Percentiles rank a stretch among this genome's conserved stretches.
Evolutionary conservation across 2,797 vertebrate genomes (phyloP).

Genomic region (Sebastes dallii): DNA sequence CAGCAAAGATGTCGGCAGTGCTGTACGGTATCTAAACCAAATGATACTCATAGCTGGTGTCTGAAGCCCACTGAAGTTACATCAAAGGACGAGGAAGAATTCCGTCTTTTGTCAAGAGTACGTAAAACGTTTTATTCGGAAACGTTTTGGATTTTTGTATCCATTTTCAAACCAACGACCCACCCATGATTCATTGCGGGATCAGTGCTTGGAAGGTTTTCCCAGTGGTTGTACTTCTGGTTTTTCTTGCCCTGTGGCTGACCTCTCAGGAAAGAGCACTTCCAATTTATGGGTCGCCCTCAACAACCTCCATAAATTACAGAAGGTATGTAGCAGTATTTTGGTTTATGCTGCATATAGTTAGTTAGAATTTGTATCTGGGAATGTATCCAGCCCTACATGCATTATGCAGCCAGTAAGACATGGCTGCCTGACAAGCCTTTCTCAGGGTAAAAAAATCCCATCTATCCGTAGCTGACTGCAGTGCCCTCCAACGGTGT

Average conservation of each 20-base stretch:
- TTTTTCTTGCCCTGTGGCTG: background rate
- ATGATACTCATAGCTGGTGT: background rate
- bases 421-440: background rate
- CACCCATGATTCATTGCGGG: conserved; percentile 54
- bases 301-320: background rate
- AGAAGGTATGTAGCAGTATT: background rate
- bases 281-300: background rate
- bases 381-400: too few relatives aligned
- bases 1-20: background rate
- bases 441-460: rapidly evolving
- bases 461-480: rapidly evolving
- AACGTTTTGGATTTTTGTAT: background rate
- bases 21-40: background rate
- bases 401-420: background rate
- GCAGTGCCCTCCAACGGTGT: background rate
- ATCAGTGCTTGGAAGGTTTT: background rate
- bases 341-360: too few relatives aligned
- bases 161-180: background rate
- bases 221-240: rapidly evolving
- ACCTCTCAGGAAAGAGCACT: background rate
- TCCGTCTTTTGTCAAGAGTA: background rate
- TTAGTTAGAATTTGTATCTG: background rate
- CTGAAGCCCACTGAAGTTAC: background rate
- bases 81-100: rapidly evolving
- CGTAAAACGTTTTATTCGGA: background rate